Evolutionary conservation across 2,888 invertebrate genomes (phyloP), one percentile per base, ranked within the genome.

Genomic region (Branchellion lobata): DNA sequence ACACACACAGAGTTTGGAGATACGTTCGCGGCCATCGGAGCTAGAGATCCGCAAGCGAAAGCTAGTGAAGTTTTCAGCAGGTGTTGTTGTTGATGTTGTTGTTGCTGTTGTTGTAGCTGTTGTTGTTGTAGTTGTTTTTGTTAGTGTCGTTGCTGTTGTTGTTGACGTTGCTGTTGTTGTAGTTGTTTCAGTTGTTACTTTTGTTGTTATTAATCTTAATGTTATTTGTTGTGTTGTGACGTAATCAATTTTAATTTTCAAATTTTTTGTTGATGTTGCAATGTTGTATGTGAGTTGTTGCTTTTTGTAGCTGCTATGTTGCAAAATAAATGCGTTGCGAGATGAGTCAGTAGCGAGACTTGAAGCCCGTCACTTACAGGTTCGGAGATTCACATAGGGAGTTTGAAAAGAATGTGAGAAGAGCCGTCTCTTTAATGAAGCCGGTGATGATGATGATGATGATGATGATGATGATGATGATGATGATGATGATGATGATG

Each of bases 381-480:
- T 97, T 99, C 86, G 97, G 96, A 0, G 95, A 96, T 84, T 93
- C 95, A 84, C 98, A 99, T 86, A 89, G 97, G 27, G 91, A 92
- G 84, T 91, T 98, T 90, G 96, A 97, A 86, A 93, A 93, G 86
- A 92, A 92, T 85, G 96, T 96, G 0, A 92, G 95, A 77, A 91
- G 91, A 81, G 94, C 96, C 92, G 88, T 97, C 72, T 95, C 95
- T 86, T 91, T 92, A 82, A 90, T 96, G 21, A 96, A 96, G 88
- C 97, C 97, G 47, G 96, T 93, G 86, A 89, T 89, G 80, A 76
- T n/a, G 29, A 65, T 3, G 21, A 27, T 31, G 24, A 27, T 24
- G 40, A 33, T 18, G 65, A 24, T 65, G 24, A 27, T 40, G 31
- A 33, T 40, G 34, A 29, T 61, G 77, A 61, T 53, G 5, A 75